Base-by-base conservation (phyloP, 1,140 invertebrate genomes). In the Drosophila malerkotliana region DNA sequence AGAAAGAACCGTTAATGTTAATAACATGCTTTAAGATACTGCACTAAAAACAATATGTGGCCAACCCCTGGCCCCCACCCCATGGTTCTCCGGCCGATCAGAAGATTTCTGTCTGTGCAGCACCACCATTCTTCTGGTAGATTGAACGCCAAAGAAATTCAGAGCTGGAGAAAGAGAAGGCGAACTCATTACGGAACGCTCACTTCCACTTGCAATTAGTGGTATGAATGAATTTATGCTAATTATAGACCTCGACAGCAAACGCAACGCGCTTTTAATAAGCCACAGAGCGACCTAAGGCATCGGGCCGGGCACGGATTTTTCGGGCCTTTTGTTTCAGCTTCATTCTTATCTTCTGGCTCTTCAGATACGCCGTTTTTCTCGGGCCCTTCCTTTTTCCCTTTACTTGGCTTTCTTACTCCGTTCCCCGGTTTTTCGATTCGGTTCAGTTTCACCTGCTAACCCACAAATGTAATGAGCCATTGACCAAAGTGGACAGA, bases 211-310 rank as follows among this genome's bases (percentile, higher is more conserved):
- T 76, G 83, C 82, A 85, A 85, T 85, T 85, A 85, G 82, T 87
- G 62, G 74, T 87, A 78, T 87, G 82, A 85, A 85, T 85, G 77
- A 85, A 87, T 85, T 85, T 85, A 85, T 85, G 82, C 78, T 85
- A 85, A 87, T 85, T 87, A 85, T 78, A 82, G 82, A 61, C 71
- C 57, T 68, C 61, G 62, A 62, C 73, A 55, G 72, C 57, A 76
- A 84, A 87, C 82, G 84, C 83, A 85, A 85, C 82, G 84, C 83
- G 82, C 82, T 87, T 85, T 78, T 87, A 87, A 85, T 85, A 85
- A 79, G 78, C 71, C 52, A 58, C 60, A 59, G 21, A 34, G 39
- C 37, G 49, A 45, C 60, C 60, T 9, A 34, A 26, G 39, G 55
- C 55, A 21, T 51, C n/a, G 54, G 8, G 26, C 1, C 26, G 26